A percentile compares a stretch with the other conserved stretches of the same genome.
phyloP scores from a whole-genome alignment of 1,140 invertebrate genomes.

The Neoseiulus cucumeris region DNA sequence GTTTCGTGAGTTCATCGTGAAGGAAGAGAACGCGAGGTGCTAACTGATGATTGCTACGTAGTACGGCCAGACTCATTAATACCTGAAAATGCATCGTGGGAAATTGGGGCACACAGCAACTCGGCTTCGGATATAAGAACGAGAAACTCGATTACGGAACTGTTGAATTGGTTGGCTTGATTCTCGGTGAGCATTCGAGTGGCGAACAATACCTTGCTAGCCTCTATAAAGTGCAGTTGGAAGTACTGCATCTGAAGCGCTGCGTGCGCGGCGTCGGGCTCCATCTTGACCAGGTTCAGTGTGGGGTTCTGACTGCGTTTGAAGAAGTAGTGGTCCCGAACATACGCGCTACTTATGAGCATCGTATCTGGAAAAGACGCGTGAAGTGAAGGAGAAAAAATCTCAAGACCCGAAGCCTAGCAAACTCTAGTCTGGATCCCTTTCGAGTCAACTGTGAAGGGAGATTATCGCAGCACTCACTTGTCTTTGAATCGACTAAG shows the following conservation, averaged over 20 bases:
- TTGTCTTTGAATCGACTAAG: constrained; percentile 89
- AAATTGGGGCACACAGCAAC: too few species aligned
- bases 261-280: constrained; percentile 68
- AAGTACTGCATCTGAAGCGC: constrained; percentile 81
- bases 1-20: constrained; percentile 94
- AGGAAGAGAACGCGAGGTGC: constrained; percentile 91
- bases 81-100: constrained; percentile 13
- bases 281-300: constrained; percentile 78
- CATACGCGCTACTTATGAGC: constrained; percentile 76
- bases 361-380: constrained; percentile 52
- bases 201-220: constrained; percentile 48
- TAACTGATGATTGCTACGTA: constrained; percentile 36
- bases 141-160: too few species aligned
- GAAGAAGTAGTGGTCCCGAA: constrained; percentile 96
- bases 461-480: constrained; percentile 40
- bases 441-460: constrained; percentile 19
- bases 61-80: constrained; percentile 22
- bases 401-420: too few species aligned
- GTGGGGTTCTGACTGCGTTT: constrained; percentile 95
- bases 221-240: constrained; percentile 84
- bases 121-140: too few species aligned
- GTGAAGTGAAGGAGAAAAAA: constrained; percentile 6
- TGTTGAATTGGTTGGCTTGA: neutral
- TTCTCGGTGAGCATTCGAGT: too few species aligned
- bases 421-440: too few species aligned